Evolutionary conservation across 2,797 vertebrate species (phyloP), one percentile per base, ranked within the genome.

Genomic region (Tachyglossus aculeatus): DNA sequence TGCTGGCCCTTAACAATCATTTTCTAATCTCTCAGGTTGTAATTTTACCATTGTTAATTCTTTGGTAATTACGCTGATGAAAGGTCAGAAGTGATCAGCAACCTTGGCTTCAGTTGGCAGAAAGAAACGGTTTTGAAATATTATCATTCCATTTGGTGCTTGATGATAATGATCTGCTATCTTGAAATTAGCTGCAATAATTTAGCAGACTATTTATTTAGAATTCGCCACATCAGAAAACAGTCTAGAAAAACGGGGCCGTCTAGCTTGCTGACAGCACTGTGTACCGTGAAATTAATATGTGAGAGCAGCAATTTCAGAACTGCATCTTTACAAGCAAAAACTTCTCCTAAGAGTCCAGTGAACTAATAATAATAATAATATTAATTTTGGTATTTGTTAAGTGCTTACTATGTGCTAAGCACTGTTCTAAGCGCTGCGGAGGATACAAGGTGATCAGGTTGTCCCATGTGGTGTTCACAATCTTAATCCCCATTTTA

Each of bases 11-110:
- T 71, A 74, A 71, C 77, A 71, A 88, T 84, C 83, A 85, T 60
- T 77, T 85, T 73, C 43, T 82, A 80, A 80, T 84, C 67, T 86
- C 83, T 83, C 68, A 86, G 65, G 73, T 85, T 59, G 61, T 64
- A 71, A 78, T 81, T 87, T 80, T 88, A 69, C 86, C 50, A 83
- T 84, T 88, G 74, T 85, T 90, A 90, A 88, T 90, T 91, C 89
- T 80, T 88, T 85, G 71, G 73, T 72, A 90, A 74, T 90, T 91
- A 88, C 32, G 38, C 71, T 88, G 79, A 69, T 84, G 85, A 91
- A 90, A 92, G 83, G 68, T 91, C 89, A 89, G 83, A 83, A 88
- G 81, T 80, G 43, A 88, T 88, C 75, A 13, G 37, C 67, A 59
- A 53, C 39, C 56, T 74, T 84, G 89, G 88, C 54, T 86, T 86